Base-by-base conservation (phyloP, 2,888 invertebrate species). In the Seira sanloemensis region DNA sequence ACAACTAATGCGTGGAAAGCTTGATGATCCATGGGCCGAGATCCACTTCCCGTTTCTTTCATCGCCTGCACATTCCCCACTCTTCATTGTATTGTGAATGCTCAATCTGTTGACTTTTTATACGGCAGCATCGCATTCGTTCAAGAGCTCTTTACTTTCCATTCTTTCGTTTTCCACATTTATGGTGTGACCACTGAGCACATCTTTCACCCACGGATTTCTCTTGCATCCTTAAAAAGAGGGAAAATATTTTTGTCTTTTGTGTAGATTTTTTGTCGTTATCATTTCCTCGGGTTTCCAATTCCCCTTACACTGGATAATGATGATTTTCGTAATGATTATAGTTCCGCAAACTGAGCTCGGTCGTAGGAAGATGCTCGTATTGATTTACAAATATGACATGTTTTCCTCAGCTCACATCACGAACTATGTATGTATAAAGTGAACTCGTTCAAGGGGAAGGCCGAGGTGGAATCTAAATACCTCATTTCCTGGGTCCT, bases 331-430 rank as follows among this genome's bases (percentile, higher is more conserved):
- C 19, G 23, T 50, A 12, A 50, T 18, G 23, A 68, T 46, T 27
- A 69, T 72, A 54, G 37, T 37, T 65, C n/a, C 67, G 62, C n/a
- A n/a, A 62, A 62, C 62, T 62, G n/a, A n/a, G n/a, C n/a, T n/a
- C n/a, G 23, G 65, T 79, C 78, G 66, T 66, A 71, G 75, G 21
- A 62, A 62, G 62, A 78, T 69, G 75, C 71, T 69, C 71, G 54
- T 84, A 84, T 84, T 84, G 84, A 84, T 84, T 84, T 84, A 78
- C 78, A 79, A 84, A 79, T 76, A 84, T 79, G 75, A 66, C 75
- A 79, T 84, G 78, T 76, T 79, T 79, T 84, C 79, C 78, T 84
- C 84, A 84, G 78, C 21, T 84, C 84, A 37, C 78, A 84, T 84
- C 78, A 83, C 73, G 73, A 67, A 4, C 73, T 26, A 16, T 21